Percentiles rank a stretch among this genome's conserved stretches.
phyloP scores from a whole-genome alignment of 2,113 vertebrate species.

The Nothobranchius furzeri region DNA sequence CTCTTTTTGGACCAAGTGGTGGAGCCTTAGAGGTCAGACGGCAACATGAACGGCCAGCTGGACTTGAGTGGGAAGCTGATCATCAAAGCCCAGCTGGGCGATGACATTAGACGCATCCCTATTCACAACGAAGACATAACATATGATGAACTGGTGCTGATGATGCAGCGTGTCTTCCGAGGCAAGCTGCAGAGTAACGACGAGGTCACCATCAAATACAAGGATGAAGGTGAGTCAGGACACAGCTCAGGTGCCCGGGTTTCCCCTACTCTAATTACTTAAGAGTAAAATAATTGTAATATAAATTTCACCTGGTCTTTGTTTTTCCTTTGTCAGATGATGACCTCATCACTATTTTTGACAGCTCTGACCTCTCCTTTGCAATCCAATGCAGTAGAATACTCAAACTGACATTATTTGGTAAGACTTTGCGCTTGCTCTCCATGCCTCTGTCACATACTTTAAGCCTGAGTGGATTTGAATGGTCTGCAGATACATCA shows the following conservation, averaged over 20 bases:
- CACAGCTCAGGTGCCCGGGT: neutral
- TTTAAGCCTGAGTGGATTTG: neutral
- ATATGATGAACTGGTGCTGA: constrained; percentile 96
- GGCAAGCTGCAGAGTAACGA: constrained; percentile 97
- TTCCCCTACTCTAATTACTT: neutral
- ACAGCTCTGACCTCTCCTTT: constrained; percentile 98
- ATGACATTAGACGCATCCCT: constrained; percentile 97
- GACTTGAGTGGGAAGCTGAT: constrained; percentile 98
- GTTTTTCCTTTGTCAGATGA: constrained; percentile 84
- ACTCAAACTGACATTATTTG: constrained; percentile 96
- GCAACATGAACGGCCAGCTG: constrained; percentile 97
- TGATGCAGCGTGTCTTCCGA: constrained; percentile 99
- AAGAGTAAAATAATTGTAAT: neutral
- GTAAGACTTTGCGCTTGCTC: constrained; percentile 78
- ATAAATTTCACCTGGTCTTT: neutral
- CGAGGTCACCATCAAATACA: constrained; percentile 98
- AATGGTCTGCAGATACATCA: constrained; percentile 19
- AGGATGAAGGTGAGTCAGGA: constrained; percentile 91
- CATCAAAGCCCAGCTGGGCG: constrained; percentile 97
- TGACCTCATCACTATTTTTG: constrained; percentile 98
- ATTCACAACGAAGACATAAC: constrained; percentile 99
- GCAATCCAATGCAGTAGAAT: constrained; percentile 99
- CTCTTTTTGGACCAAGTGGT: constrained; percentile 54
- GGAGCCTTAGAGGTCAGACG: constrained; percentile 68
- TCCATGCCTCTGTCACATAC: neutral